Base-by-base conservation (phyloP, 1,140 invertebrate species). In the Varroa destructor region DNA sequence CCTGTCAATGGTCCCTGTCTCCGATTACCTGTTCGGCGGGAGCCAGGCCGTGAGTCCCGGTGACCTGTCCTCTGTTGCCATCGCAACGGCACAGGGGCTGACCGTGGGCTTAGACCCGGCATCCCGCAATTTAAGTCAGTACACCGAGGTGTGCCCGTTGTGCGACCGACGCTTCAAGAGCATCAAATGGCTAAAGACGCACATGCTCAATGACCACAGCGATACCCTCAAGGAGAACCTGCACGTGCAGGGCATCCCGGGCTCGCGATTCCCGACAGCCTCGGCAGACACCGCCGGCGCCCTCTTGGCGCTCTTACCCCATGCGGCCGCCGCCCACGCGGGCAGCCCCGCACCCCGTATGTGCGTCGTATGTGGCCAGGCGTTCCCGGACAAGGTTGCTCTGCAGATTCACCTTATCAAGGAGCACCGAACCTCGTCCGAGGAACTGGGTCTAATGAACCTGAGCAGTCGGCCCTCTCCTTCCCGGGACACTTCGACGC, bases 121-220 rank as follows among this genome's bases (percentile, higher is more conserved):
- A 74, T 83, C 85, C 72, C 79, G 83, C 55, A 87, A 87, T 74
- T 86, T 87, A 73, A 85, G 84, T 3, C 85, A 87, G 74, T 87
- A 86, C 74, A 86, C 86, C 61, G 88, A 90, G 80, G 84, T 88
- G 0, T 96, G 93, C 81, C 86, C 89, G 4, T 84, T 95, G 8
- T 96, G 93, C 77, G 87, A 86, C 73, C 84, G 90, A 6, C 84
- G 90, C 71, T 96, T 96, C 79, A 85, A 91, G 70, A 93, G 88
- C 74, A 85, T 86, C 43, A 92, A 95, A 74, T 93, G 90, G 85
- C 80, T 96, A 57, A 89, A 91, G 74, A 87, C 88, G 0, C 93
- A 96, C 79, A 80, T 96, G 70, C 81, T 90, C 56, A 87, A 87
- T 64, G 92, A 96, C 75, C 93, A 96, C 77, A 87, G 87, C 1